These are phyloP conservation scores for Ichneumon xanthorius DNA, from an alignment of 2,888 invertebrate species.

Conservation along the genomic window DNA sequence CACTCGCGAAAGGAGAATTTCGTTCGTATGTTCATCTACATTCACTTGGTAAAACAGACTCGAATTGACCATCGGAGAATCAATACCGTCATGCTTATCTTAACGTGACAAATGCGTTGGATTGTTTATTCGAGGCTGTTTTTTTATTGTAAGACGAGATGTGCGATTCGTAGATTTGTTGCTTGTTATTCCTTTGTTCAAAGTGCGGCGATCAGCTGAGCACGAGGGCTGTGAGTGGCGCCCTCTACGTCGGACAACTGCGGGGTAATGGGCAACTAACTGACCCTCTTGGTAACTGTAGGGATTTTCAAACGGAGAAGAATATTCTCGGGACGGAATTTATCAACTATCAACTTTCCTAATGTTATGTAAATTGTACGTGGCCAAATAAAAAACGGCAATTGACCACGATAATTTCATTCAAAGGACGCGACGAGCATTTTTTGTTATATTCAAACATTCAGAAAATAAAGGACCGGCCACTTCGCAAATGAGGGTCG, in stretches of 20 bases:
- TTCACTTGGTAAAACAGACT: slow-evolving; percentile 44
- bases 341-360: background rate
- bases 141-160: background rate
- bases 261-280: background rate
- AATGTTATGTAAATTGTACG: background rate
- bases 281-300: background rate
- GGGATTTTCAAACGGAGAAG: background rate
- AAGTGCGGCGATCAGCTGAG: slow-evolving; percentile 12
- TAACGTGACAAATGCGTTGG: background rate
- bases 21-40: slow-evolving; percentile 5
- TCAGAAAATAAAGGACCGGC: slow-evolving; percentile 4
- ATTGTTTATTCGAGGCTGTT: background rate
- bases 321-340: background rate
- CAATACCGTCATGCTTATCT: background rate
- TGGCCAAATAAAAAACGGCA: background rate
- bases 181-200: background rate
- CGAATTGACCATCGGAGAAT: background rate
- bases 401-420: background rate
- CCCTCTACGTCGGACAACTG: slow-evolving; percentile 11
- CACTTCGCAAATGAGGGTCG: slow-evolving; percentile 2
- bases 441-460: background rate
- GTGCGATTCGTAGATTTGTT: background rate
- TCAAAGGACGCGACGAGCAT: background rate
- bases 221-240: background rate
- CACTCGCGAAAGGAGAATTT: slow-evolving; percentile 22